Evolutionary conservation across 1,140 invertebrate species (phyloP).

Genomic region (Lethrus apterus): DNA sequence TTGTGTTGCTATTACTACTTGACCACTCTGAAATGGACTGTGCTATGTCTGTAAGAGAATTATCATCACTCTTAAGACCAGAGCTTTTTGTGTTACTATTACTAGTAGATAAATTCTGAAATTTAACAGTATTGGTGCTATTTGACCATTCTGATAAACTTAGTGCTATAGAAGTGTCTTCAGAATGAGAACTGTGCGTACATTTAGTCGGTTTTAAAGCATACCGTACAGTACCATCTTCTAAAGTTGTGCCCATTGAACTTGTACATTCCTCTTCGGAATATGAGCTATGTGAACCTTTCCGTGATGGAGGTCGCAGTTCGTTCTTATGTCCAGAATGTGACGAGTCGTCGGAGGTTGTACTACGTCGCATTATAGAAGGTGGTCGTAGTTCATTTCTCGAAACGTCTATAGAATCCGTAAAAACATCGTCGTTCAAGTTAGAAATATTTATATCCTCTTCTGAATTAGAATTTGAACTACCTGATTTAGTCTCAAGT

Average conservation of each 20-base stretch:
- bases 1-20: conserved; percentile 43
- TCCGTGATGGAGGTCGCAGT: conserved; percentile 38
- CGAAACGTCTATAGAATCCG: conserved; percentile 30
- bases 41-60: conserved; percentile 49
- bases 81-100: conserved; percentile 55
- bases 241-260: conserved; percentile 58
- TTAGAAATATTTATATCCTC: conserved; percentile 51
- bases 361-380: conserved; percentile 35
- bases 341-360: conserved; percentile 39
- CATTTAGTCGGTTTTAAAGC: conserved; percentile 67
- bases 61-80: conserved; percentile 49
- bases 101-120: conserved; percentile 58
- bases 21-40: conserved; percentile 54
- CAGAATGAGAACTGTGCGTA: conserved; percentile 69
- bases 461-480: conserved; percentile 54
- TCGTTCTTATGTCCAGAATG: conserved; percentile 29
- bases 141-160: conserved; percentile 80
- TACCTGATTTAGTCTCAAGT: conserved; percentile 46
- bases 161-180: conserved; percentile 74
- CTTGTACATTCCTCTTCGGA: conserved; percentile 54
- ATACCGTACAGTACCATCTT: conserved; percentile 68
- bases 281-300: conserved; percentile 56
- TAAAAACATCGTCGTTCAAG: conserved; percentile 57
- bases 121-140: conserved; percentile 69
- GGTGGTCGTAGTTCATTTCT: conserved; percentile 36